Conservation (phyloP, 2,888 invertebrate species). For the Notodonta ziczac region DNA sequence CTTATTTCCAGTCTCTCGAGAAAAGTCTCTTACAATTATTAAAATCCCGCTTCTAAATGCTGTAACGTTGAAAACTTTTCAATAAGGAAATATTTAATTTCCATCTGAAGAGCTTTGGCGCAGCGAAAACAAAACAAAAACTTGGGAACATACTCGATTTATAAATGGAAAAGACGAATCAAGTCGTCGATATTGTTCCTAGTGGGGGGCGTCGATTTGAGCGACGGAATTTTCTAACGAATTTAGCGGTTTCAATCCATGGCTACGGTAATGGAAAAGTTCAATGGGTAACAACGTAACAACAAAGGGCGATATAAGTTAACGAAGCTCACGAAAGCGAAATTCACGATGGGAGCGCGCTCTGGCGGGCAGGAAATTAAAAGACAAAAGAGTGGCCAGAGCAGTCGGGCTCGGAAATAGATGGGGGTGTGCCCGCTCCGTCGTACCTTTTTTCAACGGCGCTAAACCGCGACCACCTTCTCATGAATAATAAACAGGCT, state of each 20-base stretch:
- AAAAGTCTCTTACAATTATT: slow-evolving; percentile 65
- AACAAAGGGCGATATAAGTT: slow-evolving; percentile 79
- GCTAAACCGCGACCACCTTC: slow-evolving; percentile 59
- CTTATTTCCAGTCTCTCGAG: slow-evolving; percentile 39
- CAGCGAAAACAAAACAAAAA: slow-evolving; percentile 59
- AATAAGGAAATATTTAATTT: slow-evolving; percentile 75
- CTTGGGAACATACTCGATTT: slow-evolving; percentile 65
- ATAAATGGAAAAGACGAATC: slow-evolving; percentile 65
- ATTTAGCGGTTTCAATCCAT: slow-evolving; percentile 81
- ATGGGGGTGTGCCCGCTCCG: slow-evolving; percentile 58
- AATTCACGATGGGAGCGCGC: slow-evolving; percentile 74
- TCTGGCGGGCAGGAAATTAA: slow-evolving; percentile 81
- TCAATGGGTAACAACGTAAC: slow-evolving; percentile 73
- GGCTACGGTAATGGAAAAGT: slow-evolving; percentile 80
- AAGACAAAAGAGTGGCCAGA: slow-evolving; percentile 81
- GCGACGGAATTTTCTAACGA: slow-evolving; percentile 71
- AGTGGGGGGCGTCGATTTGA: slow-evolving; percentile 51
- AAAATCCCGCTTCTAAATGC: slow-evolving; percentile 62
- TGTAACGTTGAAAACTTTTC: slow-evolving; percentile 68
- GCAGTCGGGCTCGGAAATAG: slow-evolving; percentile 78
- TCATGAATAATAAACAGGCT: slow-evolving; percentile 49
- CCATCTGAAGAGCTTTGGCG: slow-evolving; percentile 58
- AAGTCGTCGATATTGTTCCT: slow-evolving; percentile 55
- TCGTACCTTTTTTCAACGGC: slow-evolving; percentile 58
- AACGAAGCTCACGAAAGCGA: slow-evolving; percentile 80